Evolutionary conservation across 2,888 invertebrate genomes (phyloP).

Genomic region (Micropterix aruncella): DNA sequence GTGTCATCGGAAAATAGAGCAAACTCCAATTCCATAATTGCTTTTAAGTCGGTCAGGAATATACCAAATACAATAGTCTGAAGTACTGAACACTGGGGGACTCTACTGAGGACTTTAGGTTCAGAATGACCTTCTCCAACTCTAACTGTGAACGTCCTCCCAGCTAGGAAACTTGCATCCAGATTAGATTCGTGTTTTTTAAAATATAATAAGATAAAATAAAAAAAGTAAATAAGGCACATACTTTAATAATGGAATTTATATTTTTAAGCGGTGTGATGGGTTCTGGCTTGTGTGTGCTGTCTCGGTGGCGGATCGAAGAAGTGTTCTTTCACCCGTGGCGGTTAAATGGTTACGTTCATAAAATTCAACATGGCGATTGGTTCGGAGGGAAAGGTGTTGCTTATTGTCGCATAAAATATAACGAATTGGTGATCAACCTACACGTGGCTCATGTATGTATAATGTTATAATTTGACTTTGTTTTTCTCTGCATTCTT

Average conservation of each 20-base stretch:
- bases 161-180: too few species aligned
- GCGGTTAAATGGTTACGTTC: slow-evolving; percentile 94
- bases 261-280: slow-evolving; percentile 63
- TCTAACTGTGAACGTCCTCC: too few species aligned
- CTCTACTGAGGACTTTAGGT: too few species aligned
- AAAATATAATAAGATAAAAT: slow-evolving; percentile 1
- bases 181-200: too few species aligned
- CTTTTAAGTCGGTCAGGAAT: too few species aligned
- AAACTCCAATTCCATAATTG: too few species aligned
- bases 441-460: slow-evolving; percentile 90
- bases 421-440: slow-evolving; percentile 57
- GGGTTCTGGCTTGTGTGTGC: slow-evolving; percentile 80
- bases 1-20: too few species aligned
- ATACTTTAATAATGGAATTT: not conserved
- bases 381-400: slow-evolving; percentile 99
- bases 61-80: too few species aligned
- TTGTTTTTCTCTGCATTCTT: too few species aligned
- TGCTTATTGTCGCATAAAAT: slow-evolving; percentile 62
- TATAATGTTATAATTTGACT: slow-evolving; percentile 13
- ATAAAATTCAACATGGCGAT: slow-evolving; percentile 91
- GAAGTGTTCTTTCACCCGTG: slow-evolving; percentile 87
- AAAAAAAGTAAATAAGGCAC: slow-evolving; percentile 1
- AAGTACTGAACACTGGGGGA: too few species aligned
- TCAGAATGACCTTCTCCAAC: too few species aligned
- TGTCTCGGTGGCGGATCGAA: slow-evolving; percentile 70